These are phyloP conservation scores for Bambusicola thoracicus DNA, from an alignment of 2,113 vertebrate species.

Conservation along the genomic window DNA sequence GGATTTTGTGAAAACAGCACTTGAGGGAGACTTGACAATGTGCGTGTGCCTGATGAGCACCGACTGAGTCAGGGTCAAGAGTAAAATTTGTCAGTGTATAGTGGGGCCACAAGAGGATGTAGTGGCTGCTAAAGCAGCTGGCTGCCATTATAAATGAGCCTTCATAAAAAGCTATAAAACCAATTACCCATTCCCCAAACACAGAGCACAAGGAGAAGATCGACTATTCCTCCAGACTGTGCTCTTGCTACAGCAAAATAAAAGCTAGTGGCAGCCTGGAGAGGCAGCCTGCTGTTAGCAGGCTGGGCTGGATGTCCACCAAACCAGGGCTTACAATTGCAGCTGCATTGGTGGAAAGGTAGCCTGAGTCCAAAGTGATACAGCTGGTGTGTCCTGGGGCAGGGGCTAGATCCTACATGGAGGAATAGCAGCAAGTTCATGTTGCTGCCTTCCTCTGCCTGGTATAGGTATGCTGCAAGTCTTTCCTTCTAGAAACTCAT, in stretches of 20 bases:
- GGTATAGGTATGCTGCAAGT: not conserved
- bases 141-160: not conserved
- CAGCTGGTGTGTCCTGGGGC: not conserved
- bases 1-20: not conserved
- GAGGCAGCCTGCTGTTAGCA: not conserved
- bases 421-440: not conserved
- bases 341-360: fast-evolving
- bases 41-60: not conserved
- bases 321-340: not conserved
- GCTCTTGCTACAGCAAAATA: not conserved
- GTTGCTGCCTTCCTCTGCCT: not conserved
- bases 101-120: not conserved
- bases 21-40: not conserved
- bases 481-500: not conserved
- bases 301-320: not conserved
- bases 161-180: slow-evolving; percentile 8
- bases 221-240: not conserved
- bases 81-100: not conserved
- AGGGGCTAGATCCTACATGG: not conserved
- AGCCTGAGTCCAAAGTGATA: not conserved
- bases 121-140: not conserved
- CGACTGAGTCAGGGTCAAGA: not conserved
- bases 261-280: not conserved
- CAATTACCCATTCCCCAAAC: not conserved
- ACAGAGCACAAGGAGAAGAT: not conserved